phyloP scores from a whole-genome alignment of 2,888 invertebrate species.

The Alentia gelatinosa region DNA sequence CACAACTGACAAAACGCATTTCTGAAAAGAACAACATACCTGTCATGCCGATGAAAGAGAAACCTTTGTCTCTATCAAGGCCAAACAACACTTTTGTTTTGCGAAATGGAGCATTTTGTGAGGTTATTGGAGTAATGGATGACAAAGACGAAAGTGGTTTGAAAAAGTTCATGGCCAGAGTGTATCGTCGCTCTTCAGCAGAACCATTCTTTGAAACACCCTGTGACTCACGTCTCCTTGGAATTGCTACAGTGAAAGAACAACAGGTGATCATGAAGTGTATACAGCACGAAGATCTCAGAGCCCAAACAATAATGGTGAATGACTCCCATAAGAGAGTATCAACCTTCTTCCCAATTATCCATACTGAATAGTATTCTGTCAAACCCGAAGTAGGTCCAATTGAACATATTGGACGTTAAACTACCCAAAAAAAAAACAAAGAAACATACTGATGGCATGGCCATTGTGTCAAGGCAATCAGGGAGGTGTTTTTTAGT shows the following conservation, averaged over 20 bases:
- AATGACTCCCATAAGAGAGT: background rate
- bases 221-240: slow-evolving; percentile 41
- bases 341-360: background rate
- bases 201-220: background rate
- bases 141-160: background rate
- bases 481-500: too few species aligned
- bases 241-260: background rate
- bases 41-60: background rate
- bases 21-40: background rate
- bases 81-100: slow-evolving; percentile 22
- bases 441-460: too few species aligned
- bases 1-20: slow-evolving; percentile 54
- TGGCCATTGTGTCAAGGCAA: too few species aligned
- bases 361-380: too few species aligned
- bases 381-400: too few species aligned
- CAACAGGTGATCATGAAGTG: background rate
- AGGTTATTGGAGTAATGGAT: background rate
- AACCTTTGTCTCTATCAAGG: background rate
- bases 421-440: too few species aligned
- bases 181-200: background rate
- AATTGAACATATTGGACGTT: too few species aligned
- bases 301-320: background rate
- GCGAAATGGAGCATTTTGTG: background rate
- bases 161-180: background rate
- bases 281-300: background rate